These are phyloP conservation scores for Tipula helvola DNA, from an alignment of 2,888 invertebrate species.

Conservation along the genomic window DNA sequence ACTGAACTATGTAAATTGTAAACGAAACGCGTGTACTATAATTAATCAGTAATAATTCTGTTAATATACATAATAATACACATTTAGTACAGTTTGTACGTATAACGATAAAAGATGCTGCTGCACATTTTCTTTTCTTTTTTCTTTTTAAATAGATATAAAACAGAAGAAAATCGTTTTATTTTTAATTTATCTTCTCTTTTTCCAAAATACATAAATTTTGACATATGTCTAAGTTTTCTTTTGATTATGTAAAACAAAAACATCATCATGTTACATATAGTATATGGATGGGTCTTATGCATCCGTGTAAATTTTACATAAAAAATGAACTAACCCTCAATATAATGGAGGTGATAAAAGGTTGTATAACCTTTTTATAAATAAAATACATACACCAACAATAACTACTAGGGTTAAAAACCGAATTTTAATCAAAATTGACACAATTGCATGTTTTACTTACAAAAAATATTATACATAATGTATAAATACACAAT, in stretches of 20 bases:
- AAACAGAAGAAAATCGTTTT: background rate
- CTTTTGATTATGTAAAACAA: background rate
- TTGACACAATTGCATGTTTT: background rate
- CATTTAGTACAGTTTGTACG: background rate
- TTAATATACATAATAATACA: background rate
- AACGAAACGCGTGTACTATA: background rate
- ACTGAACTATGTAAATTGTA: background rate
- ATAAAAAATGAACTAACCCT: background rate
- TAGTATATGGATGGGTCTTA: background rate
- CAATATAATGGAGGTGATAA: background rate
- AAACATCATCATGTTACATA: background rate
- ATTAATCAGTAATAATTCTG: slow-evolving; percentile 4
- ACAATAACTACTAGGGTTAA: background rate
- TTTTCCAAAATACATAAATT: background rate
- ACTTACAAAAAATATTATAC: background rate
- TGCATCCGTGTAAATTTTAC: background rate
- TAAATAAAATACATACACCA: background rate
- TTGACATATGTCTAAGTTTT: background rate
- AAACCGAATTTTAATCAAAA: background rate
- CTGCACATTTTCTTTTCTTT: background rate
- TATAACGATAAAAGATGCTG: background rate
- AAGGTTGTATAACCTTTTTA: background rate
- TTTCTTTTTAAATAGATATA: background rate
- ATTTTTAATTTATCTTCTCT: background rate
- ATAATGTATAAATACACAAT: background rate